Evolutionary conservation across 2,888 invertebrate genomes (phyloP), one percentile per base, ranked within the genome.

Genomic region (Apeira syringaria): DNA sequence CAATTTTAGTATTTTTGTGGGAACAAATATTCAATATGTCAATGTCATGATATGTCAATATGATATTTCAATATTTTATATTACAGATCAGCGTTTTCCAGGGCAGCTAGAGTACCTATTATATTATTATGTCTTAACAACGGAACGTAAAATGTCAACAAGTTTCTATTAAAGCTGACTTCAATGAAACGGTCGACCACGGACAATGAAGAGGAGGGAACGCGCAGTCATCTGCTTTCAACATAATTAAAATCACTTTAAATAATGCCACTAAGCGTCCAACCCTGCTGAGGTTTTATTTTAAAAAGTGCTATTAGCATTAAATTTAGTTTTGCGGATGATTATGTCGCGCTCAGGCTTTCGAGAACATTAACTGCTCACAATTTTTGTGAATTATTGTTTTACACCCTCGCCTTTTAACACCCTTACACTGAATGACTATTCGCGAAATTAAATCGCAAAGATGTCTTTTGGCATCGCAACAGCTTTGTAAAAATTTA

Each of bases 161-260:
- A 54, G 45, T 10, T 55, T 45, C 56, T 53, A 63, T 58, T 61
- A 63, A 56, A 68, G 64, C 59, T 59, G 66, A 64, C 58, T 65
- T 50, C 56, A 59, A 55, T 55, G 51, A 50, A 61, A 57, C 51
- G 43, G 56, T 52, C 58, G 56, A 50, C 52, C 41, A 40, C 57
- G 60, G 74, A 89, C 90, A 88, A 79, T 82, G 80, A 88, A 89
- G 82, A 88, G 89, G 89, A 86, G 86, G 89, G 85, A 58, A 74
- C 80, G 61, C 64, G 54, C 68, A 80, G 89, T 87, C 89, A 88
- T 90, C 90, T 90, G 90, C 87, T 84, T 82, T 80, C 80, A 89
- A 88, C 89, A 88, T 89, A 90, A 90, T 90, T 90, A 89, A 88
- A 90, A 89, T 85, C 80, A 84, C 80, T 87, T 87, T 83, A 88